Conservation (phyloP, 1,140 invertebrate genomes). For the Leptopilina boulardi region DNA sequence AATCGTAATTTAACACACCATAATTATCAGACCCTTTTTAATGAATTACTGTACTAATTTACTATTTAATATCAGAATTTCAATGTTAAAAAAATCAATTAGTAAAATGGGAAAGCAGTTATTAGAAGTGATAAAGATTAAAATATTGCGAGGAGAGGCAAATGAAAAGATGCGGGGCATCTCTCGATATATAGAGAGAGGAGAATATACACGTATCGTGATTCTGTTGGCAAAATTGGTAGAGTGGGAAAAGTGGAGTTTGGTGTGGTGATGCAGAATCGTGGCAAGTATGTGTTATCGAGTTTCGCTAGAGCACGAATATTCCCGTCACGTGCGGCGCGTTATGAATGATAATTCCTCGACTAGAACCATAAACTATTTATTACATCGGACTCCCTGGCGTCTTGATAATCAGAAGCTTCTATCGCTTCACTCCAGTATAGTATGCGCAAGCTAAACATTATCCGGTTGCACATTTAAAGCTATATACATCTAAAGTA, state of each 20-base stretch:
- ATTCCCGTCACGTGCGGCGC: slow-evolving; percentile 48
- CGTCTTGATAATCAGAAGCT: slow-evolving; percentile 51
- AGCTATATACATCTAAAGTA: slow-evolving; percentile 38
- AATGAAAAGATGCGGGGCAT: neutral
- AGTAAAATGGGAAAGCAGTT: neutral
- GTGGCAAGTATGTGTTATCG: slow-evolving; percentile 39
- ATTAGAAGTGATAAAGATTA: neutral
- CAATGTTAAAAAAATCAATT: neutral
- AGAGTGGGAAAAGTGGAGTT: slow-evolving; percentile 16
- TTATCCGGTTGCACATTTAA: slow-evolving; percentile 3
- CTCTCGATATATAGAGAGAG: too few relatives aligned
- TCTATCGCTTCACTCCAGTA: slow-evolving; percentile 40
- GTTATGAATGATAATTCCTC: slow-evolving; percentile 53
- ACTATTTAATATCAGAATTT: too few relatives aligned
- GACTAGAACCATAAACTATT: slow-evolving; percentile 50
- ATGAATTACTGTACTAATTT: too few relatives aligned
- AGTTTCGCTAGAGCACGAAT: slow-evolving; percentile 40
- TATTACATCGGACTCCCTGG: slow-evolving; percentile 50
- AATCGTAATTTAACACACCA: too few relatives aligned
- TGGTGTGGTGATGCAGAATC: slow-evolving; percentile 36
- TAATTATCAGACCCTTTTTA: too few relatives aligned
- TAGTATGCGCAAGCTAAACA: slow-evolving; percentile 51
- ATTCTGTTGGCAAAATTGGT: too few relatives aligned
- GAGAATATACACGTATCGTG: too few relatives aligned
- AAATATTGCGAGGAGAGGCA: neutral